Evolutionary conservation across 2,888 invertebrate genomes (phyloP).

Genomic region (Alcis repandata): DNA sequence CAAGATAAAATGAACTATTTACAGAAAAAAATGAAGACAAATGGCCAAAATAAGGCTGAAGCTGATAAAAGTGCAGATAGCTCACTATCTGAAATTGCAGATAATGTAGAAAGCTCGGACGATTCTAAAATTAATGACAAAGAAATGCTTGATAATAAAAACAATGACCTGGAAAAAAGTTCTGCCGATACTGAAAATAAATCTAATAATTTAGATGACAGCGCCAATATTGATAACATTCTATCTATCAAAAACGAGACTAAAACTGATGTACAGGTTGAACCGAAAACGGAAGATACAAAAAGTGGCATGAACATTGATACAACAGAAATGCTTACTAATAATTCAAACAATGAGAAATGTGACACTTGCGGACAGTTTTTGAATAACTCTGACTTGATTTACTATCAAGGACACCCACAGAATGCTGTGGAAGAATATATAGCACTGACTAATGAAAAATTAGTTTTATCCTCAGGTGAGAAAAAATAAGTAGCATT

Average conservation of each 20-base stretch:
- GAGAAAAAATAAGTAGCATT: too few species aligned
- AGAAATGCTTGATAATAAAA: background rate
- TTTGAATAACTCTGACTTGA: conserved; percentile 80
- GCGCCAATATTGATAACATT: background rate
- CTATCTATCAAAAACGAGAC: background rate
- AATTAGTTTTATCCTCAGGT: conserved; percentile 90
- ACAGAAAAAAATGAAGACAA: conserved; percentile 64
- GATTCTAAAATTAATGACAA: conserved; percentile 1
- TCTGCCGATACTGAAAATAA: background rate
- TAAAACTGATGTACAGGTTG: background rate
- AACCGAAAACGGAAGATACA: conserved; percentile 12
- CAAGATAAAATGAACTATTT: conserved; percentile 34
- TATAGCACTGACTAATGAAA: conserved; percentile 91
- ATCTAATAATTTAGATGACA: background rate
- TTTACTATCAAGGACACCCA: conserved; percentile 91
- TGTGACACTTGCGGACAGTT: conserved; percentile 80
- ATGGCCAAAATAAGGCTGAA: conserved; percentile 24
- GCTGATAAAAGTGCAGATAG: conserved; percentile 11
- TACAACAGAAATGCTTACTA: conserved; percentile 19
- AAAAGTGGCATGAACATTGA: conserved; percentile 15
- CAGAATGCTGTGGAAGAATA: conserved; percentile 92
- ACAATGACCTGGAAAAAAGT: background rate
- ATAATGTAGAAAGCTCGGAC: background rate
- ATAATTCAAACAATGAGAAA: conserved; percentile 62
- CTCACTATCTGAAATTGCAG: background rate